Percentiles rank a stretch among this genome's conserved stretches.
These are phyloP conservation scores for Drosophila bocqueti DNA, from an alignment of 1,140 invertebrate species.

Conservation along the genomic window DNA sequence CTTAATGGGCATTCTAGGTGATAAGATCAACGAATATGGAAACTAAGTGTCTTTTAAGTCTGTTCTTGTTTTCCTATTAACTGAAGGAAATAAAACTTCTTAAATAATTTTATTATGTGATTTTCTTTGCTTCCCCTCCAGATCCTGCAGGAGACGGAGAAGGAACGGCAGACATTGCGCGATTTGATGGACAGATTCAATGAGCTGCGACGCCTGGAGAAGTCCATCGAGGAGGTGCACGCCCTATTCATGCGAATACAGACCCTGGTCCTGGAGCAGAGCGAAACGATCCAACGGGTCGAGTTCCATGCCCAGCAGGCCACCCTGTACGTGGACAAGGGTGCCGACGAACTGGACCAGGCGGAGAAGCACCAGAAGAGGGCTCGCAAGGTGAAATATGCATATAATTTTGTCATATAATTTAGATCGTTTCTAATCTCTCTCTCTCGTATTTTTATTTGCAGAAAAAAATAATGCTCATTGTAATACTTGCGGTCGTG, in stretches of 20 bases:
- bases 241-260: constrained; percentile 82
- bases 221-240: constrained; percentile 84
- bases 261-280: constrained; percentile 82
- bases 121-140: not conserved
- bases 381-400: constrained; percentile 71
- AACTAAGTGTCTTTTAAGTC: too few relatives aligned
- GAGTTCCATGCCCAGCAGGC: constrained; percentile 84
- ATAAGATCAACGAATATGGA: too few relatives aligned
- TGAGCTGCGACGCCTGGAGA: constrained; percentile 80
- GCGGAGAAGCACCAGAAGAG: constrained; percentile 73
- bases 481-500: constrained; percentile 66
- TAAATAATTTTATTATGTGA: not conserved
- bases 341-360: constrained; percentile 72
- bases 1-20: too few relatives aligned
- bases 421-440: not conserved
- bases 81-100: too few relatives aligned
- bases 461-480: constrained; percentile 82
- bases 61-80: too few relatives aligned
- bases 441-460: constrained; percentile 20
- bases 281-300: constrained; percentile 79
- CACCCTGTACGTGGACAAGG: constrained; percentile 75
- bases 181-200: constrained; percentile 82
- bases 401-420: not conserved
- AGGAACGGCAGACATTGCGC: constrained; percentile 72
- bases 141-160: constrained; percentile 84